phyloP scores from a whole-genome alignment of 2,113 vertebrate genomes.

The Silurus asotus region DNA sequence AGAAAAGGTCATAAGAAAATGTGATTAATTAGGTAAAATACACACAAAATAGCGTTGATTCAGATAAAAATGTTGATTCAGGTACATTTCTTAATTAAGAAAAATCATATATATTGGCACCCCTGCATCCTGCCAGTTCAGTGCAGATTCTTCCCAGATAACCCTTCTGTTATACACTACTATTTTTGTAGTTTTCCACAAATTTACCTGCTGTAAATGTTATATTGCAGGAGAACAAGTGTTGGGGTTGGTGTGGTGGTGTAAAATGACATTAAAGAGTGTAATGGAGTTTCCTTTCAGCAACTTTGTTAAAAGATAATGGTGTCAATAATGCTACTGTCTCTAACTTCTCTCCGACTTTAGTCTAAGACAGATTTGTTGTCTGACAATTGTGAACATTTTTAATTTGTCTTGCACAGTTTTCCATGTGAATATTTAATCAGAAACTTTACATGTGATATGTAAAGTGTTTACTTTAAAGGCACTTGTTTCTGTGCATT shows the following conservation, averaged over 20 bases:
- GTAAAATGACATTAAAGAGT: slow-evolving; percentile 8
- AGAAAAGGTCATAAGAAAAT: neutral
- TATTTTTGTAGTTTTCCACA: neutral
- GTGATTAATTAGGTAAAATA: neutral
- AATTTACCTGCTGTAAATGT: neutral
- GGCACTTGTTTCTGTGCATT: neutral
- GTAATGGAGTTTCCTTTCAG: slow-evolving; percentile 16
- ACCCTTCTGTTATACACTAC: neutral
- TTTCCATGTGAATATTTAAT: slow-evolving; percentile 13
- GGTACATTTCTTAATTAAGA: neutral
- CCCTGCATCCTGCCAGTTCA: neutral
- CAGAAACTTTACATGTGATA: neutral
- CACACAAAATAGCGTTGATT: too few relatives aligned
- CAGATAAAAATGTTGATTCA: neutral
- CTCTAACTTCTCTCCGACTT: slow-evolving; percentile 20
- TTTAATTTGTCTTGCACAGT: neutral
- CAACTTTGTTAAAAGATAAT: slow-evolving; percentile 41
- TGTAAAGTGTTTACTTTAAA: slow-evolving; percentile 12
- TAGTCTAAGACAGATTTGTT: slow-evolving; percentile 12
- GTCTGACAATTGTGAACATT: slow-evolving; percentile 7
- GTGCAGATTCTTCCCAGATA: neutral
- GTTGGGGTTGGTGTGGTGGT: neutral
- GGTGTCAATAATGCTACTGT: neutral
- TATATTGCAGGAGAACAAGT: neutral
- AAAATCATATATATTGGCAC: neutral